Base-by-base conservation (phyloP, 2,797 vertebrate species). In the Enteromius treurensis region DNA sequence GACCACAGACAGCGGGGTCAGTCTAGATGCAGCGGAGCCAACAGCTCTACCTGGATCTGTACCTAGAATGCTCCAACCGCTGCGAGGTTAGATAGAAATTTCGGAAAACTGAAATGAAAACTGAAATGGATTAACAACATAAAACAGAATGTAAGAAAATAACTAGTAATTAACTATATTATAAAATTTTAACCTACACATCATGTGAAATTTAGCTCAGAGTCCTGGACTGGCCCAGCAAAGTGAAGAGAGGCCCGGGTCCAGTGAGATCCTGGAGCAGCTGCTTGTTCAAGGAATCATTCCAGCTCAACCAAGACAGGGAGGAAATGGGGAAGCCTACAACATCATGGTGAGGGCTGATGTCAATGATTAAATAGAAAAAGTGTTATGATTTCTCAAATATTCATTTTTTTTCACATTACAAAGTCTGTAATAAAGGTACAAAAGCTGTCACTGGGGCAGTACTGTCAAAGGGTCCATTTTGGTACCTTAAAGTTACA, bases 251-350 rank as follows among this genome's bases (percentile, higher is more conserved):
- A 92, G 93, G 58, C 93, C 87, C 17, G 92, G 93, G 40, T 96
- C 95, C 87, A 94, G 93, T 77, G 94, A 96, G 11, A 95, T 97
- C 87, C 90, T 97, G 88, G 93, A 97, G 88, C 95, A 98, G 88
- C 91, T 97, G 80, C 93, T 94, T 84, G 93, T 86, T 62, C 93
- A 97, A 86, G 95, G 96, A 85, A 96, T 97, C 91, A 96, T 97
- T 84, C 92, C 95, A 47, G 92, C 88, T 60, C 90, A 89, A 55
- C 90, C 76, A 75, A 89, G 65, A 87, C 85, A 90, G 69, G 88
- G 85, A 60, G 86, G 89, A 90, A 91, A 88, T 26, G 93, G 90
- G 88, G 91, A 95, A 90, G 91, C 90, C 0, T 95, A 93, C 37
- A 92, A 94, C 86, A 91, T 96, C 88, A 92, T 90, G 93, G 95